Percentiles rank a stretch among this genome's conserved stretches.
These are phyloP conservation scores for Xenops minutus DNA, from an alignment of 2,797 vertebrate genomes.

Conservation along the genomic window DNA sequence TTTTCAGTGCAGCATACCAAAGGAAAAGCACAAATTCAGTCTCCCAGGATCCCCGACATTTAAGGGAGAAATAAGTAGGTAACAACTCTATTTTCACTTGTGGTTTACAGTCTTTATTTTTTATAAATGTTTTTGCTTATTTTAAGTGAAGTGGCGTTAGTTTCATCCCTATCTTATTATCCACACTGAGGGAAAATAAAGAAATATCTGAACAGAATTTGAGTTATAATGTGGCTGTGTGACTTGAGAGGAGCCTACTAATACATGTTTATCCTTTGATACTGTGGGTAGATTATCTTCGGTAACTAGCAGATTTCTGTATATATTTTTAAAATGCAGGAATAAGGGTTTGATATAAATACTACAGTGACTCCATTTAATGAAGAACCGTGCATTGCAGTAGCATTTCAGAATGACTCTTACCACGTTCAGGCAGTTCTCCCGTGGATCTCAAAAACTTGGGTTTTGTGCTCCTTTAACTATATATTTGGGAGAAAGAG, in stretches of 20 bases:
- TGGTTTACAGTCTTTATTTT: neutral
- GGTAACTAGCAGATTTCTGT: neutral
- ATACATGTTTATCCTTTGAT: neutral
- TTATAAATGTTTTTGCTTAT: neutral
- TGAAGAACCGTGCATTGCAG: neutral
- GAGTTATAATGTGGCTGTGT: neutral
- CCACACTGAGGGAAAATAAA: neutral
- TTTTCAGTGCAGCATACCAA: neutral
- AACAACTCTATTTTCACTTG: neutral
- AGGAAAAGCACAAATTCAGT: neutral
- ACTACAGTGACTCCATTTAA: neutral
- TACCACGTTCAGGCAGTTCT: neutral
- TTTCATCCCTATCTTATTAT: neutral
- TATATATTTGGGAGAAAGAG: neutral
- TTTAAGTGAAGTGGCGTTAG: neutral
- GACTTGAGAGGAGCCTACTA: neutral
- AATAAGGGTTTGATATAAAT: neutral
- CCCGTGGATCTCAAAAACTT: neutral
- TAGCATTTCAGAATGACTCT: neutral
- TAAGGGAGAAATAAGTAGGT: neutral
- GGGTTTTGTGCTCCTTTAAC: neutral
- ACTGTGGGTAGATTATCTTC: neutral
- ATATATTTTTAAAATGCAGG: neutral
- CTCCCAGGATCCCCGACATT: neutral
- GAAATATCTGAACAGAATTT: neutral